phyloP scores from a whole-genome alignment of 2,113 vertebrate genomes.

The Hippocampus barbouri region DNA sequence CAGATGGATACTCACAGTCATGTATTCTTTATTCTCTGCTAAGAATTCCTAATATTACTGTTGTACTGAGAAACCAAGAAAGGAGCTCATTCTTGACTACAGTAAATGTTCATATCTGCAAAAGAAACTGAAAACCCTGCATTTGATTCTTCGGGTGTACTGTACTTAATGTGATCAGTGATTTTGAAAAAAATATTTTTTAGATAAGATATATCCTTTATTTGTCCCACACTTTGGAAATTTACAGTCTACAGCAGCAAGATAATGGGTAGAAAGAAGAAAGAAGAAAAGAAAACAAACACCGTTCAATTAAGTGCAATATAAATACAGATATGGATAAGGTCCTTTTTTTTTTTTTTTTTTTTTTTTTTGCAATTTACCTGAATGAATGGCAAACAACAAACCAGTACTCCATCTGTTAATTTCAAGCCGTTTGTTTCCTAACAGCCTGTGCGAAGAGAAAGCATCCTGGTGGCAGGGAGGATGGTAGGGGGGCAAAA shows the following conservation, averaged over 20 bases:
- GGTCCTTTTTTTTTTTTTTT: too few relatives aligned
- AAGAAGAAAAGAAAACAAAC: too few relatives aligned
- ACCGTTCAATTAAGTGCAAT: too few relatives aligned
- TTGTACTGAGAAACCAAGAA: neutral
- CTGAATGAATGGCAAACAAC: neutral
- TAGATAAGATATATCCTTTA: too few relatives aligned
- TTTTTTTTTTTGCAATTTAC: too few relatives aligned
- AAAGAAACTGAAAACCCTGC: neutral
- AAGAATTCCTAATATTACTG: neutral
- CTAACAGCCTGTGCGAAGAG: conserved; percentile 60
- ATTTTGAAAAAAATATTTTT: neutral
- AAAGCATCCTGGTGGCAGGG: conserved; percentile 68
- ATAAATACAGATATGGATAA: too few relatives aligned
- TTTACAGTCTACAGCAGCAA: too few relatives aligned
- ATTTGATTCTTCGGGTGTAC: neutral
- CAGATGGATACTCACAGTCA: too few relatives aligned
- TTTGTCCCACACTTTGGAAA: too few relatives aligned
- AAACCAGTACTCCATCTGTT: neutral
- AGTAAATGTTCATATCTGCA: neutral
- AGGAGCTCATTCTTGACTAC: neutral
- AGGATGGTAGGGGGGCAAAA: conserved; percentile 30
- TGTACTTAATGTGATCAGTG: neutral
- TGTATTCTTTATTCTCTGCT: neutral
- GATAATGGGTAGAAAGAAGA: too few relatives aligned
- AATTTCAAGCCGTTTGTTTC: conserved; percentile 27